A percentile compares a stretch with the other conserved stretches of the same genome.
Conservation (phyloP, 2,888 invertebrate genomes). For the Heliconius erato region DNA sequence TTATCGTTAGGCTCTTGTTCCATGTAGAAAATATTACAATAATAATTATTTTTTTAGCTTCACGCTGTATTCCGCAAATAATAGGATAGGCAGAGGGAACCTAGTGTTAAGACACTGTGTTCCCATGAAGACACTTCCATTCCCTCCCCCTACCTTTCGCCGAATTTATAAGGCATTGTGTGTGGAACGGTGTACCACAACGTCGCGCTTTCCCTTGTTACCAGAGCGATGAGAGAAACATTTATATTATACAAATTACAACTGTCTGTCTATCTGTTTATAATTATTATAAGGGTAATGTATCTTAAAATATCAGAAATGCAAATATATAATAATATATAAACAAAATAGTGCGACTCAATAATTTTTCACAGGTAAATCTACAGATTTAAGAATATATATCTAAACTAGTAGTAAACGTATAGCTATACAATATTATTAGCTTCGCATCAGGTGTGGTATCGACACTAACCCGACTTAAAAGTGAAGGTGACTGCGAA, state of each 20-base stretch:
- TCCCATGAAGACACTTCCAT: too few relatives aligned
- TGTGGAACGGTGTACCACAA: too few relatives aligned
- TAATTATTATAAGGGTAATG: background rate
- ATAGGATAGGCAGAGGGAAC: too few relatives aligned
- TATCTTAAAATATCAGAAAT: background rate
- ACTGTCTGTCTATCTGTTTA: background rate
- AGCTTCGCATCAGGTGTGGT: background rate
- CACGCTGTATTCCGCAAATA: too few relatives aligned
- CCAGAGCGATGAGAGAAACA: background rate
- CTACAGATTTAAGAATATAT: too few relatives aligned
- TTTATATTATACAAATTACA: background rate
- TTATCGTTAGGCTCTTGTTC: constrained; percentile 3
- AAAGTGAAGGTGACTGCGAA: constrained; percentile 73
- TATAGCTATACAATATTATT: background rate
- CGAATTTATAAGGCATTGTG: too few relatives aligned
- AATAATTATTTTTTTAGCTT: background rate
- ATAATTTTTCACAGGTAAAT: background rate
- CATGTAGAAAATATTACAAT: background rate
- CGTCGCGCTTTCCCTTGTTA: too few relatives aligned
- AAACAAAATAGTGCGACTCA: too few relatives aligned
- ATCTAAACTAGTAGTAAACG: too few relatives aligned
- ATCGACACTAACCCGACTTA: constrained; percentile 55
- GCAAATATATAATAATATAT: background rate
- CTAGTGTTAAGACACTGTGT: too few relatives aligned
- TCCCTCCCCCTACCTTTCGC: too few relatives aligned